phyloP scores from a whole-genome alignment of 1,140 invertebrate species.

The silkworm (Bombyx mori) region ASM3026992v2 NC_085107.1:2710001-2710500 shows the following conservation, averaged over 20 bases:
- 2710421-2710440: conserved; percentile 12
- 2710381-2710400: not conserved
- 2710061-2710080: not conserved
- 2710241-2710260: conserved; percentile 35
- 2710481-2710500: too few species aligned
- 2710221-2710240: conserved; percentile 46
- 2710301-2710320: conserved; percentile 49
- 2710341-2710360: conserved; percentile 49
- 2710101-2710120: conserved; percentile 17
- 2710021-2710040: too few species aligned
- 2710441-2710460: not conserved
- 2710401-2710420: conserved; percentile 7
- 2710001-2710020: too few species aligned
- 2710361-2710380: conserved; percentile 29
- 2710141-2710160: conserved; percentile 49
- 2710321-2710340: conserved; percentile 56
- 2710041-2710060: too few species aligned
- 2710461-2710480: too few species aligned
- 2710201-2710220: conserved; percentile 40
- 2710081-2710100: conserved; percentile 12
- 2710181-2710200: conserved; percentile 46
- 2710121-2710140: conserved; percentile 10
- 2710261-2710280: conserved; percentile 31
- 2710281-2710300: conserved; percentile 44
- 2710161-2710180: conserved; percentile 54